Base-by-base conservation (phyloP, 2,113 vertebrate genomes). In the Micromys minutus region DNA sequence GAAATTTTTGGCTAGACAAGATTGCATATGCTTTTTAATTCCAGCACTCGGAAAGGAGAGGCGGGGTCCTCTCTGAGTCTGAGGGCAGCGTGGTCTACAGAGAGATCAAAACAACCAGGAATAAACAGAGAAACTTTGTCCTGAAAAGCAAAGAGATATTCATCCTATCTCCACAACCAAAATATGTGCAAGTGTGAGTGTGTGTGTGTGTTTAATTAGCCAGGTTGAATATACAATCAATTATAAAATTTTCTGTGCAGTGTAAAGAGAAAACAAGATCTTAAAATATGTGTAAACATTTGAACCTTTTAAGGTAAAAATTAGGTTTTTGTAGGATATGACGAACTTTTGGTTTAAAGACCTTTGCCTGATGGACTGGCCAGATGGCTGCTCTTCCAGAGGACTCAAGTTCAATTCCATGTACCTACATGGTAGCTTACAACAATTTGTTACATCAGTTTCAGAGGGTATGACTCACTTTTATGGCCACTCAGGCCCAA, bases 221-320 rank as follows among this genome's bases (percentile, higher is more conserved):
- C 26, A 88, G 83, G 15, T 11, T 84, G 59, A 61, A 34, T 65
- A 22, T 29, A 80, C 1, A 34, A 39, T 93, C 75, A 74, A 63
- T 71, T 21, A 45, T 90, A 50, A 65, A 55, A 85, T 63, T 94
- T 34, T 93, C 17, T 19, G 47, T 90, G 39, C 31, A 39, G 15
- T 83, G 12, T 50, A 85, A 59, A 84, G 21, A 81, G 47, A 19
- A 52, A 86, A 89, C 10, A 84, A 19, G 91, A 4, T 90, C 21
- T 57, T 13, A 57, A 57, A 57, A 39, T 10, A 81, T 39, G 1
- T 63, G 7, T 45, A 84, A 61, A 45, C 31, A 45, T 86, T 19
- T 50, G 90, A 95, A 94, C 69, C 42, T 13, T 92, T n/a, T 72
- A 84, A 87, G 26, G 13, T 77, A 67, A 95, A 26, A 57, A 45